These are phyloP conservation scores for Amphiura filiformis DNA, from an alignment of 35 echinoderm and acorn worm species.

Conservation along the genomic window DNA sequence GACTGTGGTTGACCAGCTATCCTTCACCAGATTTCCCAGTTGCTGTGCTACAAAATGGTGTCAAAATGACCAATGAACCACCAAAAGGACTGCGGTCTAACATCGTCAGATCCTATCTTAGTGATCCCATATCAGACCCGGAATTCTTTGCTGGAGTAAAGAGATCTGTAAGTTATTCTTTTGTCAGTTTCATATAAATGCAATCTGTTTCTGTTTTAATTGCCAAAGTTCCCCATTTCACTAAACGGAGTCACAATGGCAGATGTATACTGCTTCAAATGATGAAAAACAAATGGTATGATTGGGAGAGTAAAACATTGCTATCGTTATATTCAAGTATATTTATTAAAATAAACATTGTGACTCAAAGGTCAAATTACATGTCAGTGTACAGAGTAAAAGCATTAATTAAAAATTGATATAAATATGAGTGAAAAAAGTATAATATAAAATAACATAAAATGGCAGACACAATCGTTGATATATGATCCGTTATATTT, in stretches of 20 bases:
- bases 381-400: no score
- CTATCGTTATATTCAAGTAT: no score
- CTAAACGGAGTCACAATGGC: background rate
- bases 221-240: background rate
- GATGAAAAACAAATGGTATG: no score
- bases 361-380: no score
- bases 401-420: no score
- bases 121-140: constrained; percentile 97
- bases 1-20: constrained; percentile 96
- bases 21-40: constrained; percentile 93
- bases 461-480: no score
- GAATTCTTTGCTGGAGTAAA: constrained; percentile 96
- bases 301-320: no score
- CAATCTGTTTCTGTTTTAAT: background rate
- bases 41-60: constrained; percentile 86
- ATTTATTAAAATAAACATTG: no score
- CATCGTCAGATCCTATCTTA: constrained; percentile 88
- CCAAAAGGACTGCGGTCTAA: constrained; percentile 92
- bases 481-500: no score
- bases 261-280: no score
- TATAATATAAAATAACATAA: no score
- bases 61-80: constrained; percentile 99
- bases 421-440: no score
- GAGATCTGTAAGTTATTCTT: background rate
- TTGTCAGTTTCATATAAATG: background rate